These are phyloP conservation scores for Karalla daura DNA, from an alignment of 2,797 vertebrate species.

Conservation along the genomic window DNA sequence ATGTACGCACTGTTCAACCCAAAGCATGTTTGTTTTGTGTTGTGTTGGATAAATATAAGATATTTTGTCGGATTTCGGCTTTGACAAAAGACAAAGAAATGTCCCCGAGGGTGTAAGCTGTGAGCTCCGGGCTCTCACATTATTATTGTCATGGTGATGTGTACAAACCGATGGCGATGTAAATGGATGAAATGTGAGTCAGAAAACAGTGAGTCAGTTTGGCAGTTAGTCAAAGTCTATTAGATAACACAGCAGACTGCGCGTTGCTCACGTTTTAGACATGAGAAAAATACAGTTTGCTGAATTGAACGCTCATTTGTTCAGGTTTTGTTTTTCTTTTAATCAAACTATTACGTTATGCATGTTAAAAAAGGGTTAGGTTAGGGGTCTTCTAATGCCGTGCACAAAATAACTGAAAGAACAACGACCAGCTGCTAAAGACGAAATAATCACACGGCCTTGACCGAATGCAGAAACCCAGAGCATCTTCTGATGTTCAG, in stretches of 20 bases:
- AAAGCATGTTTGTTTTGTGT: too few relatives aligned
- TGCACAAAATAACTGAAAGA: too few relatives aligned
- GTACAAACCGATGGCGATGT: conserved; percentile 3
- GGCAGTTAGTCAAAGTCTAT: conserved; percentile 29
- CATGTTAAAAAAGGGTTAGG: too few relatives aligned
- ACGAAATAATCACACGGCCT: too few relatives aligned
- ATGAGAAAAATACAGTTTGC: conserved; percentile 3
- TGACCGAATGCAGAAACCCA: too few relatives aligned
- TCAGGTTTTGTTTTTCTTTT: conserved; percentile 3
- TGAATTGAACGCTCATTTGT: background rate
- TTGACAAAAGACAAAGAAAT: too few relatives aligned
- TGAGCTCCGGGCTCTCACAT: background rate
- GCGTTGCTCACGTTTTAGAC: conserved; percentile 22
- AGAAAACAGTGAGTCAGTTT: conserved; percentile 41
- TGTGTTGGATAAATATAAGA: too few relatives aligned
- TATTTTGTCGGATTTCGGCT: background rate
- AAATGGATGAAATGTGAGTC: conserved; percentile 43
- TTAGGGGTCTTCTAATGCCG: too few relatives aligned
- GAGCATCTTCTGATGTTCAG: too few relatives aligned
- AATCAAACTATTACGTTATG: too few relatives aligned
- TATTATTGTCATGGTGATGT: conserved; percentile 8
- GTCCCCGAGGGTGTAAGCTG: background rate
- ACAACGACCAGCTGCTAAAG: too few relatives aligned
- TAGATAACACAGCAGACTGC: conserved; percentile 50
- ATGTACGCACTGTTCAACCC: background rate